These are phyloP conservation scores for Vultur gryphus DNA, from an alignment of 2,797 vertebrate species.

Conservation along the genomic window DNA sequence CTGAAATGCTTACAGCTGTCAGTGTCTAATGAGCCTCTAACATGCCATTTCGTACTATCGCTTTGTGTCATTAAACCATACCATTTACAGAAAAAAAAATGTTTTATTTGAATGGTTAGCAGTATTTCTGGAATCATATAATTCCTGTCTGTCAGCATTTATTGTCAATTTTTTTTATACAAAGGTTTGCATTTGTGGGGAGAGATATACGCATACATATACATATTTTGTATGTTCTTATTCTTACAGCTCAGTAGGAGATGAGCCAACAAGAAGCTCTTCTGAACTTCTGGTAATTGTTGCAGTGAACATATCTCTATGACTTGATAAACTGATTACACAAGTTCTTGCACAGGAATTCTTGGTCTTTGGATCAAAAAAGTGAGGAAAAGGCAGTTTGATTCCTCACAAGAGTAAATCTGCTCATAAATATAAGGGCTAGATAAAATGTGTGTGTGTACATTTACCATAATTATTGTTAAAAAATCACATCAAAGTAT, in stretches of 20 bases:
- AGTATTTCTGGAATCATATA: not conserved
- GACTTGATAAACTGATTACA: not conserved
- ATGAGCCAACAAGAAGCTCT: not conserved
- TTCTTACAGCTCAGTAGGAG: not conserved
- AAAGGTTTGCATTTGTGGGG: not conserved
- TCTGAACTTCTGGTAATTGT: not conserved
- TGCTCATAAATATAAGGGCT: not conserved
- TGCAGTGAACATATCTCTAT: not conserved
- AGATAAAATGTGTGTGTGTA: not conserved
- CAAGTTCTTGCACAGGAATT: not conserved
- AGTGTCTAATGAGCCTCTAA: not conserved
- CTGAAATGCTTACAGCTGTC: conserved; percentile 17
- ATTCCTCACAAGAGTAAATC: not conserved
- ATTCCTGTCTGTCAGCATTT: not conserved
- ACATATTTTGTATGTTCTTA: not conserved
- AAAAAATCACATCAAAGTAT: not conserved
- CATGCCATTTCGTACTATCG: not conserved
- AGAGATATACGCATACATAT: not conserved
- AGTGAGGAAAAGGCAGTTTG: not conserved
- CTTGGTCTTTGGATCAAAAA: not conserved
- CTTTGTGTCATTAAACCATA: not conserved
- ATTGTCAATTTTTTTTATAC: not conserved
- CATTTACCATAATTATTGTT: not conserved
- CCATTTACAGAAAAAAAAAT: not conserved
- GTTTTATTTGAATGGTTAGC: not conserved